Base-by-base conservation (phyloP, 2,888 invertebrate species). In the Drosophila prostipennis region DNA sequence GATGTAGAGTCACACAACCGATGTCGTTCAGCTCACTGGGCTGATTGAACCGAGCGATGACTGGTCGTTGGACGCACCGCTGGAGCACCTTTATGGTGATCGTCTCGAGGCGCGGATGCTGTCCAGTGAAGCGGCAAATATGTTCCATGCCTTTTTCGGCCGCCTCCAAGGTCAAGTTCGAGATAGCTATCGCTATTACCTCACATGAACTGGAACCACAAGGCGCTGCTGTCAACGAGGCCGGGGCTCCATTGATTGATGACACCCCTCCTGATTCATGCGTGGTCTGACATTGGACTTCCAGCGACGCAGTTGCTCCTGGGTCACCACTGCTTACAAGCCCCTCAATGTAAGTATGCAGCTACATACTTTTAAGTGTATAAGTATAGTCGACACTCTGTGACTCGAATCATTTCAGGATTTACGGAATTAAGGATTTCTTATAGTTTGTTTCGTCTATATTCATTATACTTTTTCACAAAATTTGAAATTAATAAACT, bases 121-220 rank as follows among this genome's bases (percentile, higher is more conserved):
- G 75, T 37, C 59, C 57, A 87, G 57, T 77, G 76, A 74, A 75
- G 86, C 90, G 78, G 83, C 70, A 89, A 90, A 90, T 90, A 77
- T 74, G 77, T 49, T 74, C 63, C 46, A 26, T 68, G 39, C 72
- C 86, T 61, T 79, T 59, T 87, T 77, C 39, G 79, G 83, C 2
- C 1, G 16, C 14, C 19, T 58, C 61, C 89, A 87, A 51, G 88
- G 90, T 75, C 89, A 89, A 89, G 84, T 80, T 79, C 77, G 69
- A 57, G 65, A 77, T 75, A 57, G 34, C 23, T 14, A 56, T 65
- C 57, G 56, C 52, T 52, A 32, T 72, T 32, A 36, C 37, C 53
- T 86, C 51, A 79, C 76, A 76, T 60, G 63, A 73, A 87, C 60
- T 79, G 76, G 65, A 81, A 84, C 82, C 81, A 87, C 46, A 82